Evolutionary conservation across 2,888 invertebrate species (phyloP), one percentile per base, ranked within the genome.

Genomic region (Hirtodrosophila alboralis): DNA sequence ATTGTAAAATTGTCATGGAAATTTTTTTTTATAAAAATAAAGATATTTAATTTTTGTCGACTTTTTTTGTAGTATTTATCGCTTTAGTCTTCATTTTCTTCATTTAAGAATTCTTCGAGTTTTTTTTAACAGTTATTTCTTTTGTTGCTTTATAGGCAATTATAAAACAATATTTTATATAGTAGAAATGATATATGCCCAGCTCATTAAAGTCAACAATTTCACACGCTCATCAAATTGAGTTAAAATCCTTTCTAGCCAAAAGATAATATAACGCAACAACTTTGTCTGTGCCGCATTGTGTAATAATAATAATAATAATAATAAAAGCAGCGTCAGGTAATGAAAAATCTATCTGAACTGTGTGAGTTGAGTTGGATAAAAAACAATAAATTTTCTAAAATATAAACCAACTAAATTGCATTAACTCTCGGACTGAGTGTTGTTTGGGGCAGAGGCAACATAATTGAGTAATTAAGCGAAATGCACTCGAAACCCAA

Each of bases 391-490:
- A 81, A 81, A 81, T 79, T 66, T n/a, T 74, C 49, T 58, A 51
- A 62, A 76, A 73, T 54, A 62, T 57, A 75, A 54, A 40, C 43
- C 23, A 23, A 45, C 65, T 61, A 71, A 79, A 78, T 76, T 76
- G 72, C 68, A 79, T 54, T 52, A 36, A 28, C 40, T 21, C 23
- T 27, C 21, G 4, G 14, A 26, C 4, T 12, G 57, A 58, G 52
- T 59, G 52, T 59, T 27, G n/a, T n/a, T n/a, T n/a, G n/a, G n/a
- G n/a, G n/a, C n/a, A n/a, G n/a, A n/a, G 40, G 59, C 66, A 65
- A 64, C 76, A 79, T 80, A 80, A 80, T 80, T 80, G 79, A 80
- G 79, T 80, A 80, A 80, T 80, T 80, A 80, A 76, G 48, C 64
- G 53, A 61, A 72, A 58, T 61, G 65, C 69, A 60, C 73, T 75